phyloP scores from a whole-genome alignment of 2,113 vertebrate species.

The Sprattus sprattus region DNA sequence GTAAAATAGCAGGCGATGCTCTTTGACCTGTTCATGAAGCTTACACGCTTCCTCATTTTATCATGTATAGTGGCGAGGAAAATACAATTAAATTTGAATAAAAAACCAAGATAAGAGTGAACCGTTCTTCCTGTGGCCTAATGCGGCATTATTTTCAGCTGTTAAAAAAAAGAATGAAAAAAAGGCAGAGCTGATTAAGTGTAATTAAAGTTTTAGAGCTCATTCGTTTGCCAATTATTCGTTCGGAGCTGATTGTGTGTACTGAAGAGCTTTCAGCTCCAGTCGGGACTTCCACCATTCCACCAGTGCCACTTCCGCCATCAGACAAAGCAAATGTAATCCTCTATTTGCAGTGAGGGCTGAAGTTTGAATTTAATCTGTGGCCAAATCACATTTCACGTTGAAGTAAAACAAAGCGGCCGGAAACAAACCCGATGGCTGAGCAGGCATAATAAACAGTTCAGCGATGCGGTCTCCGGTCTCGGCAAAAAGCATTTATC shows the following conservation, averaged over 20 bases:
- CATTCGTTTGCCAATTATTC: conserved; percentile 57
- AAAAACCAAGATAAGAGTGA: neutral
- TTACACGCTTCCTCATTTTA: neutral
- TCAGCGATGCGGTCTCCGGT: conserved; percentile 38
- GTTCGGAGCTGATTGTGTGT: conserved; percentile 53
- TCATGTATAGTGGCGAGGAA: neutral
- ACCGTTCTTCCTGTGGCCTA: neutral
- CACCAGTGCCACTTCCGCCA: conserved; percentile 24
- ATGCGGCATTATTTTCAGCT: conserved; percentile 31
- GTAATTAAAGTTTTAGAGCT: conserved; percentile 60
- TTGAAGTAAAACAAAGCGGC: conserved; percentile 57
- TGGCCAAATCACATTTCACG: conserved; percentile 56
- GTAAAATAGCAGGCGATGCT: neutral
- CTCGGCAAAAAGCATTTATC: conserved; percentile 61
- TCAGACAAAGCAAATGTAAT: conserved; percentile 55
- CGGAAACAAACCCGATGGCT: conserved; percentile 55
- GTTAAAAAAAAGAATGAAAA: conserved; percentile 58
- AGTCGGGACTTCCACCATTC: neutral
- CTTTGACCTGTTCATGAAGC: neutral
- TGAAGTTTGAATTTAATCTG: conserved; percentile 51
- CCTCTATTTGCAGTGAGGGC: conserved; percentile 43
- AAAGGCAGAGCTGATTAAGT: conserved; percentile 59
- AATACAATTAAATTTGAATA: conserved; percentile 4
- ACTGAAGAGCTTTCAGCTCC: conserved; percentile 41
- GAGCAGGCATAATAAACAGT: conserved; percentile 59